These are phyloP conservation scores for Drosophila teissieri DNA, from an alignment of 1,140 invertebrate genomes.

Conservation along the genomic window DNA sequence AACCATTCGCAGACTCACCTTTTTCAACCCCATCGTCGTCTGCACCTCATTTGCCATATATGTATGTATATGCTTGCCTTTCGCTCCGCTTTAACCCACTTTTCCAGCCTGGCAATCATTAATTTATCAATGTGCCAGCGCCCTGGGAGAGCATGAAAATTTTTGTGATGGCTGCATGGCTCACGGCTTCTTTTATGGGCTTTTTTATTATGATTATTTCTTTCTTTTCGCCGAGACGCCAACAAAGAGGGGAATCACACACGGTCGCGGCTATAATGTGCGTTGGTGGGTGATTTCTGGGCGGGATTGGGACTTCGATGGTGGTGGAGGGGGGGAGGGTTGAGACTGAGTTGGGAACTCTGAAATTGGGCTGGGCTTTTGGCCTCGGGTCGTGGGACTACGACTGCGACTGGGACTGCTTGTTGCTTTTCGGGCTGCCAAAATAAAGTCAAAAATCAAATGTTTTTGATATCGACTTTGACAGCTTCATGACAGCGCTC, in stretches of 20 bases:
- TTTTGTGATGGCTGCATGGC: slow-evolving; percentile 63
- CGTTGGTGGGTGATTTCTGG: slow-evolving; percentile 19
- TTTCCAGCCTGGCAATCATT: slow-evolving; percentile 73
- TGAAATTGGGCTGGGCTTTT: slow-evolving; percentile 24
- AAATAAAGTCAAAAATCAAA: slow-evolving; percentile 84
- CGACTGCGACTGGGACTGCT: slow-evolving; percentile 27
- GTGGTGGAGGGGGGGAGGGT: neutral
- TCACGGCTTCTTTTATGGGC: slow-evolving; percentile 73
- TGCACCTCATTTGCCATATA: slow-evolving; percentile 50
- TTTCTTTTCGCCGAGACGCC: slow-evolving; percentile 62
- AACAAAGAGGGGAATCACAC: slow-evolving; percentile 60
- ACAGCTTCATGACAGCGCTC: slow-evolving; percentile 84
- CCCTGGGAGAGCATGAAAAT: slow-evolving; percentile 79
- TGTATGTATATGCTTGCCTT: slow-evolving; percentile 1
- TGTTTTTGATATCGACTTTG: slow-evolving; percentile 83
- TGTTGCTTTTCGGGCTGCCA: slow-evolving; percentile 69
- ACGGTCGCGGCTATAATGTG: slow-evolving; percentile 64
- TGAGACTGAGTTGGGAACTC: neutral
- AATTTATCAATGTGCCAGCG: slow-evolving; percentile 80
- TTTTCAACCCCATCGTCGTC: slow-evolving; percentile 34
- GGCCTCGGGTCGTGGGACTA: slow-evolving; percentile 12
- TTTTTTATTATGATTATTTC: slow-evolving; percentile 83
- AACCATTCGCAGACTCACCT: slow-evolving; percentile 23
- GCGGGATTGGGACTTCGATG: slow-evolving; percentile 11
- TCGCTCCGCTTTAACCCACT: slow-evolving; percentile 21